phyloP scores from a whole-genome alignment of 2,888 invertebrate genomes.

The Dione vanillae region DNA sequence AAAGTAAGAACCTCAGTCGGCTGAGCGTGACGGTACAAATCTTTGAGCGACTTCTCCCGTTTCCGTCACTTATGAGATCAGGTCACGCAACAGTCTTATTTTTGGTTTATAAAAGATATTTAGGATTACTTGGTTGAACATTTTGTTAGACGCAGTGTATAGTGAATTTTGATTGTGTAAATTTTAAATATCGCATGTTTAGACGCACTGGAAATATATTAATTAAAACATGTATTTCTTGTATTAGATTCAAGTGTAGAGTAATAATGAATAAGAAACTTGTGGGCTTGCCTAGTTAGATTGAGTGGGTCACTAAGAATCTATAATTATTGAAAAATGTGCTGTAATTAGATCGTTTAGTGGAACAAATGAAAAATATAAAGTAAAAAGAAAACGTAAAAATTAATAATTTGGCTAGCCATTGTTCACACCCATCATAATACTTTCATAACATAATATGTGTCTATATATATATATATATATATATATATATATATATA shows the following conservation, averaged over 20 bases:
- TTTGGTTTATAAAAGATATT: background rate
- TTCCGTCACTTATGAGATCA: constrained; percentile 4
- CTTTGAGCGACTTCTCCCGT: background rate
- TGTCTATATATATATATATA: too few species aligned
- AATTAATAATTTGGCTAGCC: too few species aligned
- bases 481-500: too few species aligned
- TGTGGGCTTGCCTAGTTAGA: background rate
- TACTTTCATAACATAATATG: too few species aligned
- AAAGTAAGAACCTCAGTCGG: background rate
- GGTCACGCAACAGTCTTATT: background rate
- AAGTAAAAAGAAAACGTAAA: background rate
- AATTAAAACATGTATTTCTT: background rate
- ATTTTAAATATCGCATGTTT: background rate
- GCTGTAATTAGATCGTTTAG: background rate
- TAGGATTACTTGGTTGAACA: background rate
- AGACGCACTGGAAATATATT: background rate
- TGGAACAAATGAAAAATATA: background rate
- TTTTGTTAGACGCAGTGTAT: background rate
- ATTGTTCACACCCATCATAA: too few species aligned
- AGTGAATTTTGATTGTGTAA: background rate
- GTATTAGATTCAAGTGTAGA: background rate
- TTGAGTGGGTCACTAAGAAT: too few species aligned
- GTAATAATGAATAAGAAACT: background rate
- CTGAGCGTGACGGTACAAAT: background rate
- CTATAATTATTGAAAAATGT: too few species aligned